These are phyloP conservation scores for Percopsis omiscomaycus DNA, from an alignment of 2,797 vertebrate species.

Conservation along the genomic window DNA sequence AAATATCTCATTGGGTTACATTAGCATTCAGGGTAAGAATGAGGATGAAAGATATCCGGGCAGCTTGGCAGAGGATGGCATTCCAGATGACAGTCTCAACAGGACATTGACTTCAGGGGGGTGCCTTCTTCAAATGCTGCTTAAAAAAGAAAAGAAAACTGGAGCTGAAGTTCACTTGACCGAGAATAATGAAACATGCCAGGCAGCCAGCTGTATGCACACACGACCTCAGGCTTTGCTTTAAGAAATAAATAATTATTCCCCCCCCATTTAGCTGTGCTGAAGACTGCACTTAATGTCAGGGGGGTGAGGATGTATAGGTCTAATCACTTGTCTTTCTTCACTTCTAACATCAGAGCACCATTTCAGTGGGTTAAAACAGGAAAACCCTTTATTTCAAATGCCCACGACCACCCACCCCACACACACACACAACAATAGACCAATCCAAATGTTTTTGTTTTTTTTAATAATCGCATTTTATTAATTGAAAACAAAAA, in stretches of 20 bases:
- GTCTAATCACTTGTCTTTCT: too few species aligned
- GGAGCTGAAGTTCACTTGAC: constrained; percentile 58
- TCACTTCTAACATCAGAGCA: too few species aligned
- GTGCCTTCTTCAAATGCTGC: constrained; percentile 21
- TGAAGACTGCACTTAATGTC: constrained; percentile 5
- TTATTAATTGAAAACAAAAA: constrained; percentile 80
- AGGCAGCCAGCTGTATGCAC: constrained; percentile 20
- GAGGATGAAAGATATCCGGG: constrained; percentile 25
- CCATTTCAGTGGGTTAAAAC: too few species aligned
- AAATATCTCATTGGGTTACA: not conserved
- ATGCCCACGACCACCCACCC: too few species aligned
- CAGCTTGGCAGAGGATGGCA: constrained; percentile 1
- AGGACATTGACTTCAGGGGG: constrained; percentile 18
- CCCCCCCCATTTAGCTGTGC: constrained; percentile 20
- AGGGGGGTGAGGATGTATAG: not conserved
- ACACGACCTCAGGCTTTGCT: constrained; percentile 20
- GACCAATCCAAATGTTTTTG: constrained; percentile 7
- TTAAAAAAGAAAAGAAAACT: constrained; percentile 34
- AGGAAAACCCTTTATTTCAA: too few species aligned
- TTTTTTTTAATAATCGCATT: constrained; percentile 79
- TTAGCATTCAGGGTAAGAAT: constrained; percentile 2
- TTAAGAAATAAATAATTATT: constrained; percentile 30
- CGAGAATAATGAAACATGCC: constrained; percentile 27
- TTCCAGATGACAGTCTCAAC: constrained; percentile 28
- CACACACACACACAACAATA: not conserved